These are phyloP conservation scores for Crocallis elinguaria DNA, from an alignment of 2,888 invertebrate species.

Conservation along the genomic window DNA sequence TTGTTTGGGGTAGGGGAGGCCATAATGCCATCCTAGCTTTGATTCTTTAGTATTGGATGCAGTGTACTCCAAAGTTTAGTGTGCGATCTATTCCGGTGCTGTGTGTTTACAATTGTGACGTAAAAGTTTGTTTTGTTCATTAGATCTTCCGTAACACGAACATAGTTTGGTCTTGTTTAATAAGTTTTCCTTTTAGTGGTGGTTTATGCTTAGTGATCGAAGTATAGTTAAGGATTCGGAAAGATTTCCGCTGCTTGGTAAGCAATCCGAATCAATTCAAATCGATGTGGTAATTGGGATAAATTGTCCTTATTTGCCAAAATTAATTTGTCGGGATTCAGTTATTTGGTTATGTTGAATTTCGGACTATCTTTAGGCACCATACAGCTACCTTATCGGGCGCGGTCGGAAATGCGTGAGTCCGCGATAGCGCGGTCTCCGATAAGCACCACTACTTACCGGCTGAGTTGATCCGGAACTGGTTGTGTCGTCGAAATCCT, in stretches of 20 bases:
- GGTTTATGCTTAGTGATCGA: constrained; percentile 6
- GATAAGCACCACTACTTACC: constrained; percentile 84
- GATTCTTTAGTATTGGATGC: constrained; percentile 3
- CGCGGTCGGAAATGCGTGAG: constrained; percentile 84
- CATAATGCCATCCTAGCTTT: constrained; percentile 10
- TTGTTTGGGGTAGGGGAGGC: constrained; percentile 16
- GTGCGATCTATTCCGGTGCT: constrained; percentile 21
- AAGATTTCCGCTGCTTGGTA: not conserved
- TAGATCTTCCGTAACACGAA: constrained; percentile 17
- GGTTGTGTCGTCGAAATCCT: constrained; percentile 79
- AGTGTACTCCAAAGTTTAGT: constrained; percentile 7
- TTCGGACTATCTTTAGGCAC: constrained; percentile 57
- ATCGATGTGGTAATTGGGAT: not conserved
- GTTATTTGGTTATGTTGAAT: constrained; percentile 35
- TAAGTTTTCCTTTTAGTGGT: constrained; percentile 9
- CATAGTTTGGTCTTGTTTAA: constrained; percentile 11
- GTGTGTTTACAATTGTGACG: constrained; percentile 27
- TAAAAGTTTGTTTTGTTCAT: constrained; percentile 26
- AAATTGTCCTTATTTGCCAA: not conserved
- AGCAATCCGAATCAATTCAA: too few species aligned
- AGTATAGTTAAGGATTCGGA: not conserved
- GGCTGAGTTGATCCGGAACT: constrained; percentile 83
- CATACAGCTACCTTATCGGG: constrained; percentile 74
- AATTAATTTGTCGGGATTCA: not conserved
- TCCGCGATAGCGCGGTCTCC: constrained; percentile 79